Evolutionary conservation across 2,888 invertebrate genomes (phyloP).

Genomic region (Chloromyia formosa): DNA sequence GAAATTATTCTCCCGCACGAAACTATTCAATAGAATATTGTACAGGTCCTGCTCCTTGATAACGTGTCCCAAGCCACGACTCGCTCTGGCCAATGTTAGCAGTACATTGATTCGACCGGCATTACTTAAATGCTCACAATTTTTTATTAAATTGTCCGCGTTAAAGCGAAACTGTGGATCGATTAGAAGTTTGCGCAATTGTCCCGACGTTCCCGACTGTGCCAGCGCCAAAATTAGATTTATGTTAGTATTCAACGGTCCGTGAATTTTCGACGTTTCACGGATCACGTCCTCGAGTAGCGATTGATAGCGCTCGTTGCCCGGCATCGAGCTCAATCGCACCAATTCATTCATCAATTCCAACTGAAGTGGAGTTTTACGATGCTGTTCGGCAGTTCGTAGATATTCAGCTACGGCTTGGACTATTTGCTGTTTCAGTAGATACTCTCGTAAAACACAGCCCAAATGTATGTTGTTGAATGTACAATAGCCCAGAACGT

Average conservation of each 20-base stretch:
- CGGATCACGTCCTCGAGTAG: constrained; percentile 61
- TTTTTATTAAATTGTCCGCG: constrained; percentile 66
- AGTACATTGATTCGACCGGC: constrained; percentile 58
- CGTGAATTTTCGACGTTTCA: constrained; percentile 62
- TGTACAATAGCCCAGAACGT: constrained; percentile 67
- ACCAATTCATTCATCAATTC: constrained; percentile 67
- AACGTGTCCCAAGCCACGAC: constrained; percentile 57
- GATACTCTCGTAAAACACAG: constrained; percentile 69
- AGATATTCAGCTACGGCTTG: constrained; percentile 68
- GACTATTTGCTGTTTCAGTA: constrained; percentile 66
- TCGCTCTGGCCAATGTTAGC: constrained; percentile 58
- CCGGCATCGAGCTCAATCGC: constrained; percentile 56
- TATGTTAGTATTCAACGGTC: constrained; percentile 61
- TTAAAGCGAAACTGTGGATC: constrained; percentile 68
- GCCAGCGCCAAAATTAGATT: constrained; percentile 64
- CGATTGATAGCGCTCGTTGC: constrained; percentile 53
- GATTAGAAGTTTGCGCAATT: constrained; percentile 64
- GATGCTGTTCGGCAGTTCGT: constrained; percentile 65
- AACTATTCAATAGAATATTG: constrained; percentile 58
- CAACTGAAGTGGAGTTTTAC: constrained; percentile 72
- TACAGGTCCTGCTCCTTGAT: constrained; percentile 61
- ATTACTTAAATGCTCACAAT: constrained; percentile 65
- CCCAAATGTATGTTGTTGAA: constrained; percentile 69
- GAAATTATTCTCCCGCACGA: constrained; percentile 57
- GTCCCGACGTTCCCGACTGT: constrained; percentile 64